phyloP scores from a whole-genome alignment of 1,140 invertebrate genomes.

The Eubasilissa regina region DNA sequence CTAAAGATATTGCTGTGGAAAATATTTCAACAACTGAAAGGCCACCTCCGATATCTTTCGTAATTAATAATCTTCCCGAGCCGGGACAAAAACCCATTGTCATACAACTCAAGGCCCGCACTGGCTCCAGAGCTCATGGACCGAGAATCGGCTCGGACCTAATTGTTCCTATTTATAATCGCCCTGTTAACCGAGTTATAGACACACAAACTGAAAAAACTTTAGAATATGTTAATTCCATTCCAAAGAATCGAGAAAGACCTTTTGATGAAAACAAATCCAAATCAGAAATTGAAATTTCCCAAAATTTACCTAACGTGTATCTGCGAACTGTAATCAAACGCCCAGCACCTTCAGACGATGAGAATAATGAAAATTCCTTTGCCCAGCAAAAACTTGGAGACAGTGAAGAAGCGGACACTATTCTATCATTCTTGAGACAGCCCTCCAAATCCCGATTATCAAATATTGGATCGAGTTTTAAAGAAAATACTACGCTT shows the following conservation, averaged over 20 bases:
- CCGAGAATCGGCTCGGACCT: constrained; percentile 53
- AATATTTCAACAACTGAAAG: constrained; percentile 41
- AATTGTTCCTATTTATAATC: constrained; percentile 50
- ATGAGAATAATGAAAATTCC: constrained; percentile 42
- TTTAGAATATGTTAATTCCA: constrained; percentile 20
- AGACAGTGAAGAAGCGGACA: constrained; percentile 53
- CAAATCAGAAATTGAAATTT: constrained; percentile 21
- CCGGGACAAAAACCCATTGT: constrained; percentile 57
- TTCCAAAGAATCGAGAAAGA: constrained; percentile 35
- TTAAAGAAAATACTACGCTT: constrained; percentile 37
- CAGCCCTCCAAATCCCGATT: constrained; percentile 37
- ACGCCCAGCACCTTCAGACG: constrained; percentile 62
- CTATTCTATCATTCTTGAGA: constrained; percentile 56
- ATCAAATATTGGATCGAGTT: background rate
- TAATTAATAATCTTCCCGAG: constrained; percentile 57
- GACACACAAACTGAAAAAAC: constrained; percentile 47
- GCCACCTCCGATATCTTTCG: constrained; percentile 48
- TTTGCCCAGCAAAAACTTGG: constrained; percentile 20
- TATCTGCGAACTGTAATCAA: constrained; percentile 66
- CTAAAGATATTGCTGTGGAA: background rate
- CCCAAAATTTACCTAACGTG: constrained; percentile 64
- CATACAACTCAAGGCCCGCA: constrained; percentile 53
- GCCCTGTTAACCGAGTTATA: constrained; percentile 45
- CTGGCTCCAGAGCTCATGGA: constrained; percentile 53
- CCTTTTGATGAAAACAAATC: background rate